Base-by-base conservation (phyloP, 2,888 invertebrate species). In the Drosophila tripunctata region DNA sequence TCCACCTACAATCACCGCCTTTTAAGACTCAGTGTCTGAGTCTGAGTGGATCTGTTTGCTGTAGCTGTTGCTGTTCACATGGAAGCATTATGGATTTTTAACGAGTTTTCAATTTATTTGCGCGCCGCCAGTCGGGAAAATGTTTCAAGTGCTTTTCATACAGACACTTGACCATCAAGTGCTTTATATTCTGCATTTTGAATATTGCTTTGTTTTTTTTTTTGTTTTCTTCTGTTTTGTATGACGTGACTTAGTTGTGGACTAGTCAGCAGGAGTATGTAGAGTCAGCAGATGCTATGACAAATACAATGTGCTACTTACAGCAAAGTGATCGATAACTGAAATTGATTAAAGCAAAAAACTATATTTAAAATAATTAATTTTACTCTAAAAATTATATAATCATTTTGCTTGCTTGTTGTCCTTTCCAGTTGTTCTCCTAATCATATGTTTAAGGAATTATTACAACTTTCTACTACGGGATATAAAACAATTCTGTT, bases 101-200 rank as follows among this genome's bases (percentile, higher is more conserved):
- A 90, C 90, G 91, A 91, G 90, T 90, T 90, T 90, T 90, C 90
- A 89, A 89, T 89, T 90, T 90, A 90, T 88, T 88, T 88, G 90
- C 81, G 83, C 87, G 80, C 87, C 87, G 80, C 87, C 86, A 88
- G 75, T 67, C 74, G 50, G 72, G 66, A 65, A 68, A 87, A 81
- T 78, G 31, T 82, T 80, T 83, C 83, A 62, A 83, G 88, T 83
- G 84, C 87, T 87, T 87, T 87, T 84, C 86, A 86, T 84, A 83
- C 64, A 86, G 87, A 87, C 87, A 86, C 88, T 83, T 83, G 88
- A 83, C 65, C 63, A 86, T 83, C 83, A 86, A 83, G 83, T 86
- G 84, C 76, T 67, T 80, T 86, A 68, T 72, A 76, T 68, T 71
- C 47, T 54, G 12, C 31, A 31, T 52, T 52, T 41, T 38, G n/a